Conservation (phyloP, 2,888 invertebrate species). For the Platycnemis pennipes region DNA sequence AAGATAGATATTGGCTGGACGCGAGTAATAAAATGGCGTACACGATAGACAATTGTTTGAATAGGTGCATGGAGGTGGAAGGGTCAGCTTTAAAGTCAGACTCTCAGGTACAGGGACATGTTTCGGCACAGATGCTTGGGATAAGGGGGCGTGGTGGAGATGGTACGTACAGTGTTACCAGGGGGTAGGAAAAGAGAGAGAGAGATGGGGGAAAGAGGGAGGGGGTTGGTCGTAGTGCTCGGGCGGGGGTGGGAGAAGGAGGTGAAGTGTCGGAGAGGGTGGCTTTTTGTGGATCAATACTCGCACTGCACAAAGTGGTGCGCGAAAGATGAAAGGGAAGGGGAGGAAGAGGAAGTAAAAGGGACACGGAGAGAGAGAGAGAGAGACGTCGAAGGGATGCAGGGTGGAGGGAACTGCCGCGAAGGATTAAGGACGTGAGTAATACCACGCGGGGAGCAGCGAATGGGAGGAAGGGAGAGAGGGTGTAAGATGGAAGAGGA, state of each 20-base stretch:
- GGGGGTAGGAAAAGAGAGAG: constrained; percentile 69
- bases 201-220: constrained; percentile 67
- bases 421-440: background rate
- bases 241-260: constrained; percentile 50
- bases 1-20: no score
- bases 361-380: constrained; percentile 70
- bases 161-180: constrained; percentile 38
- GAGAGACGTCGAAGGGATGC: constrained; percentile 74
- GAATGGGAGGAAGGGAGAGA: background rate
- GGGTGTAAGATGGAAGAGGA: background rate
- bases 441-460: constrained; percentile 68
- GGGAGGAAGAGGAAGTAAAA: constrained; percentile 68
- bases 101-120: no score
- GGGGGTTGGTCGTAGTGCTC: constrained; percentile 53
- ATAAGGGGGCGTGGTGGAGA: constrained; percentile 67
- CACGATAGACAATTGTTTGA: no score
- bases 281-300: constrained; percentile 42
- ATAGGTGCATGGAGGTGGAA: no score
- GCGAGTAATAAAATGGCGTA: no score
- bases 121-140: constrained; percentile 38
- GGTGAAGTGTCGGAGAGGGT: constrained; percentile 7
- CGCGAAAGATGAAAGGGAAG: constrained; percentile 68
- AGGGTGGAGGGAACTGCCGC: background rate
- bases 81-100: no score
- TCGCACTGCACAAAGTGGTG: constrained; percentile 63